Base-by-base conservation (phyloP, 2,113 vertebrate genomes). In the Gavia stellata region DNA sequence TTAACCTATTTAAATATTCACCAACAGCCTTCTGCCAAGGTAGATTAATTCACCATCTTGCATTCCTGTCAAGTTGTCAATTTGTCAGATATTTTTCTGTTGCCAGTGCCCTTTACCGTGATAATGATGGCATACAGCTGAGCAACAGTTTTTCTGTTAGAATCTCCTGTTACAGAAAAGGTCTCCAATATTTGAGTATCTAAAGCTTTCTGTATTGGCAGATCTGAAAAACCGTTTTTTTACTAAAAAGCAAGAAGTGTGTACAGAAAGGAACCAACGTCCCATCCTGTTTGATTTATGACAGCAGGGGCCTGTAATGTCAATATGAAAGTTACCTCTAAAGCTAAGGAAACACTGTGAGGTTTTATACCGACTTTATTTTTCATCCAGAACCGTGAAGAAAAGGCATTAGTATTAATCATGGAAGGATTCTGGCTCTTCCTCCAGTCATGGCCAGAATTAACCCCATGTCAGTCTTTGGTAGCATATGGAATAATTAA, bases 1-100 rank as follows among this genome's bases (percentile, higher is more conserved):
- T 90, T 96, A 97, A 91, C 95, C 96, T 97, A 87, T 95, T 97
- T 97, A 97, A 97, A 97, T 97, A 97, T 97, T 97, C 97, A 97
- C 87, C 79, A 93, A 90, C 58, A 96, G 82, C 75, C 75, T 77
- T 70, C 93, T 97, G 97, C 95, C 93, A 95, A 96, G 94, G 90
- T 78, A 74, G 92, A 97, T 97, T 96, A 93, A 97, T 93, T 97
- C 92, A 86, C 90, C 20, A 58, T 58, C 91, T 94, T 1, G 0
- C 16, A 25, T 94, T 55, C 20, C 79, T 94, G 95, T 93, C 93
- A 94, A 90, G 92, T 65, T 96, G 91, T 96, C 96, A 97, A 9
- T 96, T 96, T 97, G 84, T 96, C 95, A 93, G 96, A 88, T 95
- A 70, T 92, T 94, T 95, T 96, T 85, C 89, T 74, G 88, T 86